Evolutionary conservation across 2,888 invertebrate species (phyloP), one percentile per base, ranked within the genome.

Genomic region (Suillia variegata): DNA sequence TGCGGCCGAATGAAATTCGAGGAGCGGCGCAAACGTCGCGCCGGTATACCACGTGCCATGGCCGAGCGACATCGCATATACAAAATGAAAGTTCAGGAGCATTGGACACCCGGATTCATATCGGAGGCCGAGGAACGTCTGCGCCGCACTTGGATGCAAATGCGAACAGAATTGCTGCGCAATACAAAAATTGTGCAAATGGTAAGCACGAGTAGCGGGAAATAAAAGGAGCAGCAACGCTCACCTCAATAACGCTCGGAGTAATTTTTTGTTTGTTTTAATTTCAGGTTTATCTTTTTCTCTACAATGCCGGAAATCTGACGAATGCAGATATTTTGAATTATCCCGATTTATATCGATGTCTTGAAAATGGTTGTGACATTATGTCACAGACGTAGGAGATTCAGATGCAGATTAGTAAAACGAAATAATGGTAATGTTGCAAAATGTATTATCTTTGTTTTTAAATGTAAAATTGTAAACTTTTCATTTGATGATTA

Each of bases 91-190:
- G 54, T 66, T 12, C 70, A 73, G 59, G 78, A 73, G 22, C 67
- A 76, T 38, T 80, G 80, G 80, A 57, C 70, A 0, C 77, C 79
- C n/a, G 77, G 75, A 4, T 78, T 75, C 52, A 78, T 81, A 50
- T 78, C 78, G 6, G 72, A 79, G 2, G 70, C 87, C 12, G 93
- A 93, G 71, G 93, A 93, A 75, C 86, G 88, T 17, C 87, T 92
- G 70, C 85, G 77, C 5, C 53, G 67, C 22, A 70, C 73, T 4
- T 71, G 73, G 69, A 70, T 79, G 54, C 69, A 74, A 47, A 74
- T 72, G 68, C 73, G 79, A 18, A 63, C 65, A 2, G 78, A 78
- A 33, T 63, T 75, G 21, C 62, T 80, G 0, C 69, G 62, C 17
- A 74, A 70, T 22, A 64, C 70, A 1, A 75, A 70, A 62, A 65